Base-by-base conservation (phyloP, 2,888 invertebrate genomes). In the Drosophila meridionalis region DNA sequence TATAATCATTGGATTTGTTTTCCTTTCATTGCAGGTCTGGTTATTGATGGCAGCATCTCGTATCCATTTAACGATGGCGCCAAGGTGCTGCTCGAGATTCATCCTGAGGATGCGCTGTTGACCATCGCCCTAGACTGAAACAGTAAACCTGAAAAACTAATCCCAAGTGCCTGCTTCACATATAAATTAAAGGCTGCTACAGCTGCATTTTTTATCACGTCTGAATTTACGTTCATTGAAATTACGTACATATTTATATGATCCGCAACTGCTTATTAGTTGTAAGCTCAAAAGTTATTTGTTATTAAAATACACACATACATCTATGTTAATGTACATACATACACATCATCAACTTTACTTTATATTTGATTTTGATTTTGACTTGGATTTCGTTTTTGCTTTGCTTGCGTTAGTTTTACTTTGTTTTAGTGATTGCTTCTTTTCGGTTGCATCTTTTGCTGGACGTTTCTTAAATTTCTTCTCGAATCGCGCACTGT, bases 51-150 rank as follows among this genome's bases (percentile, higher is more conserved):
- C 34, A 98, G 98, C 75, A 96, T 98, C 20, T 97, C 97, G 0
- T 98, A 97, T 91, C 95, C 96, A 0, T 99, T 99, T 93, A 99
- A 99, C 93, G 98, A 98, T 91, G 99, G 99, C 2, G 96, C 98
- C 0, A 95, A 96, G 77, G 99, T 97, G 0, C 92, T 96, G 9
- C 93, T 99, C 14, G 97, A 98, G 93, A 96, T 97, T 36, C 94
- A 95, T 79, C 97, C 97, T 0, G 96, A 98, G 91, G 99, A 99
- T 93, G 96, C 97, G 0, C 94, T 99, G 0, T 94, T 97, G 92
- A 98, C 98, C 3, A 95, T 97, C 71, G 87, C 90, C 38, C 74
- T 93, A 87, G 92, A 93, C 86, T 93, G 87, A 92, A 57, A 50
- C 52, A 48, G 50, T 34, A 20, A 40, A 57, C 43, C 68, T 32